phyloP scores from a whole-genome alignment of 2,888 invertebrate species.

The Anorthoa munda region DNA sequence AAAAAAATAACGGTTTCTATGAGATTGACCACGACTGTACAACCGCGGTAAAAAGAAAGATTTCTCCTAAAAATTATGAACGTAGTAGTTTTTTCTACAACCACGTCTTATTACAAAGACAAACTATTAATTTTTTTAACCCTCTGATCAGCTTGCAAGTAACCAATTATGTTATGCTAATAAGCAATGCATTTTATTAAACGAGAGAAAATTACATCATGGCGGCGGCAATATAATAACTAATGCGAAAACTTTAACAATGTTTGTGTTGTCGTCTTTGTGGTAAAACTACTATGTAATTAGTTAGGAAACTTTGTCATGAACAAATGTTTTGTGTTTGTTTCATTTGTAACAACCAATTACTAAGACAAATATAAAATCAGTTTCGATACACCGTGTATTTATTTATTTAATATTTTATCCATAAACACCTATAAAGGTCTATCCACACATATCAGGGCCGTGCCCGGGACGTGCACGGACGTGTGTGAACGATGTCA shows the following conservation, averaged over 20 bases:
- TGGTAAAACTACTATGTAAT: background rate
- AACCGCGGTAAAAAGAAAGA: no score
- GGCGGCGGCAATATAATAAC: background rate
- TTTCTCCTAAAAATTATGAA: background rate
- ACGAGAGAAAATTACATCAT: background rate
- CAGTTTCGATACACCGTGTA: no score
- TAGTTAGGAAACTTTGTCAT: background rate
- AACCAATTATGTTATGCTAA: slow-evolving; percentile 48
- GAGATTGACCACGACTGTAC: no score
- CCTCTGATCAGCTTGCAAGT: background rate
- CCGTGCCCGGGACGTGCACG: no score
- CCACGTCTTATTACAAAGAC: background rate
- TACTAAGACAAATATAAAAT: no score
- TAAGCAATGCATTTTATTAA: slow-evolving; percentile 45
- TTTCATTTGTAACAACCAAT: no score
- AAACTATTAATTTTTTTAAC: background rate
- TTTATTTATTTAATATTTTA: no score
- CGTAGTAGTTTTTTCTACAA: background rate
- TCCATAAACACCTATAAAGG: no score
- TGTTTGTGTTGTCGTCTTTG: background rate
- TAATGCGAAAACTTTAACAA: background rate
- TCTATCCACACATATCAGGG: no score
- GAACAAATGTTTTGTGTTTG: background rate
- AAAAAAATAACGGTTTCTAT: no score
- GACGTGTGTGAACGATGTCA: no score